A percentile compares a stretch with the other conserved stretches of the same genome.
Conservation (phyloP, 1,140 invertebrate species). For the Cydia splendana region DNA sequence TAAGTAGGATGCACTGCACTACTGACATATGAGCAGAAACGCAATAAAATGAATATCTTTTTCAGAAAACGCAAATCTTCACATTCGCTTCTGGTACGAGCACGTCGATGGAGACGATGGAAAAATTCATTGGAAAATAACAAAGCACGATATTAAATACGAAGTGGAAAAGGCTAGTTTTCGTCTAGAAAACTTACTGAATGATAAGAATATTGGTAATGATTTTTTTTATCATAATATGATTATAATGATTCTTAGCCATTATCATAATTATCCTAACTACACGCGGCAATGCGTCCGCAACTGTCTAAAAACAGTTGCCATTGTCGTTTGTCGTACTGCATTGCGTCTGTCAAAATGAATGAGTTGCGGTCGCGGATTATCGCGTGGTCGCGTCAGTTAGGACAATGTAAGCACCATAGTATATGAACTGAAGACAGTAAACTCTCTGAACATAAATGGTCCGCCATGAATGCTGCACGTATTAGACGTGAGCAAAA, state of each 20-base stretch:
- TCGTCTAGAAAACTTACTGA: constrained; percentile 55
- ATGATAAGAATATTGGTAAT: constrained; percentile 56
- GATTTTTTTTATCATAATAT: constrained; percentile 8
- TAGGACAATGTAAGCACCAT: background rate
- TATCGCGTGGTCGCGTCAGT: background rate
- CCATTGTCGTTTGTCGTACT: background rate
- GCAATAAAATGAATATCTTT: constrained; percentile 5
- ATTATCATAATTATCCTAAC: no score
- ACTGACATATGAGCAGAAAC: no score
- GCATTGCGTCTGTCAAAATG: background rate
- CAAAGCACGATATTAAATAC: constrained; percentile 56
- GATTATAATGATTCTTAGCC: no score
- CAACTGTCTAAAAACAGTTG: no score
- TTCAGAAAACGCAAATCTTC: constrained; percentile 54
- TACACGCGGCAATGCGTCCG: no score
- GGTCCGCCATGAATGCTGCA: no score
- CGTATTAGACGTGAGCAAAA: no score
- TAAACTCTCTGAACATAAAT: no score
- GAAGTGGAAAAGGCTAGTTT: constrained; percentile 54
- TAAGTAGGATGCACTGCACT: no score
- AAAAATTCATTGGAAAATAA: constrained; percentile 59
- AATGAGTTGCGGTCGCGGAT: background rate
- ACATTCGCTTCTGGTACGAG: constrained; percentile 56
- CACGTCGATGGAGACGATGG: constrained; percentile 50
- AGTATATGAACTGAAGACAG: background rate